Conservation (phyloP, 2,888 invertebrate genomes). For the Periphyllus acericola region DNA sequence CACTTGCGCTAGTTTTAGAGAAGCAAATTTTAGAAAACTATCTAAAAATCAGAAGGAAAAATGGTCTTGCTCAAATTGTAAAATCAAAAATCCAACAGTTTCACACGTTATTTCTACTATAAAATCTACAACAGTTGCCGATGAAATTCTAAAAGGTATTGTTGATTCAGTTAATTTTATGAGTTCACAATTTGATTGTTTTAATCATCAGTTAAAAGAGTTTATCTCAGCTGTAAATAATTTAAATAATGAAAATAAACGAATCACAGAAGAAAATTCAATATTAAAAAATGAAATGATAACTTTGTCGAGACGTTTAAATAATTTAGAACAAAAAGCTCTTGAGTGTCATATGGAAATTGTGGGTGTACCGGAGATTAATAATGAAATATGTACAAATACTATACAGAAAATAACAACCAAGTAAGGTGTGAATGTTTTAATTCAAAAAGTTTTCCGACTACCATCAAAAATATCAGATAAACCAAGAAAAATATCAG, state of each 20-base stretch:
- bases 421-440: neutral
- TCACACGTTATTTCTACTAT: neutral
- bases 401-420: constrained; percentile 8
- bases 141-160: neutral
- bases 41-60: neutral
- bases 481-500: neutral
- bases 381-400: neutral
- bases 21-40: constrained; percentile 23
- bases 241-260: neutral
- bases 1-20: neutral
- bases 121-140: neutral
- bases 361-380: constrained; percentile 1
- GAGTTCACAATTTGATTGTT: neutral
- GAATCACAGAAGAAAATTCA: constrained; percentile 7
- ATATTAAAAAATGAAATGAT: neutral
- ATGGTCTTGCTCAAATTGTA: constrained; percentile 19
- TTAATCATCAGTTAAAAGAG: neutral
- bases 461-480: neutral
- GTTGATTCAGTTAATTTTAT: constrained; percentile 3
- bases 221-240: neutral
- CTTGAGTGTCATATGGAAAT: constrained; percentile 2
- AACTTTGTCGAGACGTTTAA: neutral
- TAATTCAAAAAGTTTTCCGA: neutral
- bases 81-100: neutral
- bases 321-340: neutral